Evolutionary conservation across 2,113 vertebrate genomes (phyloP).

Genomic region (Dipodomys stephensi): DNA sequence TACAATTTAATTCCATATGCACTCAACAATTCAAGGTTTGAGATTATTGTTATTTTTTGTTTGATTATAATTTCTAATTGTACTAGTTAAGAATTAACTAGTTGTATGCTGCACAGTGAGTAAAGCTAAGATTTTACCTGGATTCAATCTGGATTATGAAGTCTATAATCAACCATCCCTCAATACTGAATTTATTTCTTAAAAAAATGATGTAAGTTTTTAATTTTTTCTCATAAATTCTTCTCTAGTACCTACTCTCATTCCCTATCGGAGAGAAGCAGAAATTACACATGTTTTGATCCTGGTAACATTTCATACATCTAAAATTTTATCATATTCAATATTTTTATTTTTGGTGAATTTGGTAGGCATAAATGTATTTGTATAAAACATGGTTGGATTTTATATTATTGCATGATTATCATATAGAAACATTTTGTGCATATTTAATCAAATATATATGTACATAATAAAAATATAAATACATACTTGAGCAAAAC

Average conservation of each 20-base stretch:
- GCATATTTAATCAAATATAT: background rate
- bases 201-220: background rate
- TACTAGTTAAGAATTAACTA: background rate
- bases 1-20: background rate
- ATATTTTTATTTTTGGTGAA: background rate
- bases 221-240: background rate
- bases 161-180: too few relatives aligned
- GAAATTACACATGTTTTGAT: background rate
- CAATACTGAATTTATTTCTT: background rate
- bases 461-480: background rate
- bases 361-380: background rate
- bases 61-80: background rate
- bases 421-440: background rate
- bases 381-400: background rate
- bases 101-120: background rate
- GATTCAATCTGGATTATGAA: background rate
- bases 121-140: background rate
- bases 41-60: background rate
- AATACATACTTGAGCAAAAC: background rate
- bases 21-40: background rate
- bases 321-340: background rate
- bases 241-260: background rate
- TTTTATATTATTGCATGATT: background rate
- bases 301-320: background rate
- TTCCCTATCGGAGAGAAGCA: background rate